Percentiles rank a stretch among this genome's conserved stretches.
These are phyloP conservation scores for Falco berigora DNA, from an alignment of 2,797 vertebrate genomes.

Conservation along the genomic window DNA sequence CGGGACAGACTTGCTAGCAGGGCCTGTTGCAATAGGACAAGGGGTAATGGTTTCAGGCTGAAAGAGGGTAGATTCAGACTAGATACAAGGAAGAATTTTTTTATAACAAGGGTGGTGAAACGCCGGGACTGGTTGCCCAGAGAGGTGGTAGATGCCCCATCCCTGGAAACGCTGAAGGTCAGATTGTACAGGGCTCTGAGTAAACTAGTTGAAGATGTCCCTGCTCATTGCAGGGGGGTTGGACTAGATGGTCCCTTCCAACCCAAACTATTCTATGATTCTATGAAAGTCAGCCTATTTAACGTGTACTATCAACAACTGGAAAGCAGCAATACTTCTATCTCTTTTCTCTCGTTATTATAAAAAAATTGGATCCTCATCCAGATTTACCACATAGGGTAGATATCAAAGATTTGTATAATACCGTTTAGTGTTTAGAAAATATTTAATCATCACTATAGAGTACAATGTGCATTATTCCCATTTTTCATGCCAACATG, in stretches of 20 bases:
- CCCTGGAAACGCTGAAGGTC: background rate
- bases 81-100: background rate
- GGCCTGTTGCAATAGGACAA: background rate
- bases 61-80: background rate
- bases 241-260: background rate
- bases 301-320: background rate
- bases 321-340: background rate
- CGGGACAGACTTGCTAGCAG: background rate
- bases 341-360: background rate
- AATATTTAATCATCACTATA: conserved; percentile 23
- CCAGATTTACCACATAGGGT: background rate
- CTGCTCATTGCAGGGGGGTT: background rate
- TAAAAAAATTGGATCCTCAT: background rate
- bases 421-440: conserved; percentile 18
- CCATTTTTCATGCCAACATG: conserved; percentile 1
- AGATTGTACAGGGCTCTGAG: background rate
- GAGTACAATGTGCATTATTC: background rate
- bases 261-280: background rate
- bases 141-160: background rate
- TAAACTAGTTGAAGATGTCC: background rate
- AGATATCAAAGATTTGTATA: background rate
- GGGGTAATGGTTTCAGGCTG: background rate
- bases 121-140: background rate
- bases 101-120: background rate
- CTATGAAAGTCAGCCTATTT: background rate